phyloP scores from a whole-genome alignment of 1,140 invertebrate species.

The Acyrthosiphon pisum region DNA sequence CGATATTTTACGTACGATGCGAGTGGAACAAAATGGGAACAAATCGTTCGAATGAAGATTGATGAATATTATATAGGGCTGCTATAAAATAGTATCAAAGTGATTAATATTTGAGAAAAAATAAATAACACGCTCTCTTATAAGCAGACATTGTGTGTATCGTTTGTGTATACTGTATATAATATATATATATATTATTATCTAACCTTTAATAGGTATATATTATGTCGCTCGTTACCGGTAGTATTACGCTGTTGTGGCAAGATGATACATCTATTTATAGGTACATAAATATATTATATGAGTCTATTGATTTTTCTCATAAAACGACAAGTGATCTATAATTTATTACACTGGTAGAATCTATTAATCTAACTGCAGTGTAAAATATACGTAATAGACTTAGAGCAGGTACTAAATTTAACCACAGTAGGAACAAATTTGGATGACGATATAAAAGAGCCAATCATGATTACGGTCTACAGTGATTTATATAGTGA shows the following conservation, averaged over 20 bases:
- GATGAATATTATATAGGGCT: neutral
- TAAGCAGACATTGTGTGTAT: neutral
- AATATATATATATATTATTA: neutral
- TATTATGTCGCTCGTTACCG: neutral
- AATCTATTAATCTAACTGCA: neutral
- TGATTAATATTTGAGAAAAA: constrained; percentile 13
- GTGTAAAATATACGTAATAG: neutral
- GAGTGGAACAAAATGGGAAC: neutral
- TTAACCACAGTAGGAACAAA: neutral
- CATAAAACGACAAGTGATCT: neutral
- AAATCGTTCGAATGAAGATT: neutral
- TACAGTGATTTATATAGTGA: neutral
- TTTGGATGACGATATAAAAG: neutral
- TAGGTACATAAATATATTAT: neutral
- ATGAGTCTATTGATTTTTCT: neutral
- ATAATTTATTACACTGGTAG: neutral
- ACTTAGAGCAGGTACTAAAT: too few relatives aligned
- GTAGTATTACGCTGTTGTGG: neutral
- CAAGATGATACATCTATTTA: neutral
- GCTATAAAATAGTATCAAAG: neutral
- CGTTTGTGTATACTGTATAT: neutral
- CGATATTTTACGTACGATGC: neutral
- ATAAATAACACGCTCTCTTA: neutral
- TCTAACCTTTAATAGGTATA: neutral
- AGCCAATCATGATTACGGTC: neutral